Base-by-base conservation (phyloP, 64 coral and sea anemone species). In the Pocillopora verrucosa region DNA sequence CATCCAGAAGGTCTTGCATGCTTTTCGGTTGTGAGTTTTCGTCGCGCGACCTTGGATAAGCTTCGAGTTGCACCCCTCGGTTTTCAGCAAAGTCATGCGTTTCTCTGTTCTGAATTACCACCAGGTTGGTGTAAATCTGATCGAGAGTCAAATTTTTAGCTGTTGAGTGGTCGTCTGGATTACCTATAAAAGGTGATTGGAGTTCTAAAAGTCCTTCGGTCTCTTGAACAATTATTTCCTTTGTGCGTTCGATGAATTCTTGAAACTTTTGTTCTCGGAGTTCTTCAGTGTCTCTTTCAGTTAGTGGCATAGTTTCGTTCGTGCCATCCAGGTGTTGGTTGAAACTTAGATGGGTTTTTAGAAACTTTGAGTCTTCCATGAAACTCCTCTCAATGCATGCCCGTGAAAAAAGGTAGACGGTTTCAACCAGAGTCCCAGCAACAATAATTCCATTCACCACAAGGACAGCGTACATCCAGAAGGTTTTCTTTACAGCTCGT, bases 111-210 rank as follows among this genome's bases (percentile, higher is more conserved):
- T 41, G 76, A 72, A 81, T 76, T 0, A 92, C 59, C 73, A 82
- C 77, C 14, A 88, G 36, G 65, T 92, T 88, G 30, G 85, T 80
- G 79, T 87, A 92, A 19, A 92, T 77, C 2, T 86, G 13, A 65
- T 92, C 90, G 19, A n/a, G n/a, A n/a, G n/a, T n/a, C n/a, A n/a
- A n/a, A n/a, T n/a, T n/a, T n/a, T n/a, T 78, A 34, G 7, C 4
- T 65, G 20, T 68, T 25, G 13, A 38, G 20, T 70, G 17, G 16
- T 65, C 58, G 36, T 76, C 76, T 34, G 77, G 59, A 2, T 79
- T 92, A 1, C 57, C 37, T 86, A 24, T 60, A 45, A 78, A 60
- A 26, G 67, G 65, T 36, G 75, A 37, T 65, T 15, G 10, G 12
- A 68, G 74, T 59, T 59, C 73, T 62, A 35, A 25, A 13, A 16